Conservation (phyloP, 2,113 vertebrate genomes). For the Alligator mississippiensis region DNA sequence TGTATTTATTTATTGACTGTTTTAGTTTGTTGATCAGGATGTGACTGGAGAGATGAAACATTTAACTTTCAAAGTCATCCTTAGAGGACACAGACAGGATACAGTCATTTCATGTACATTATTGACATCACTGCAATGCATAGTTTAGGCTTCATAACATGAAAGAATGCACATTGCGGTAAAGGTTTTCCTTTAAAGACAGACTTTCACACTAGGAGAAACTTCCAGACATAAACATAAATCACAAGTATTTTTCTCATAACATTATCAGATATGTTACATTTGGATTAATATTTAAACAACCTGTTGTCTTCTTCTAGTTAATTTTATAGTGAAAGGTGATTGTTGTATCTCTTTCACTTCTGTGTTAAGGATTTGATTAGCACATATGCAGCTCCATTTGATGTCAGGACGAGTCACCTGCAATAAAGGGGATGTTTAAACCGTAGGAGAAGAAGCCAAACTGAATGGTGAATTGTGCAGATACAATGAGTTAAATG, state of each 20-base stretch:
- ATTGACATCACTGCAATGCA: constrained; percentile 58
- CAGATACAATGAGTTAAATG: rapidly evolving
- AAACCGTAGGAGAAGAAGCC: background rate
- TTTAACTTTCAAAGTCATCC: constrained; percentile 73
- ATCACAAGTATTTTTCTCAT: constrained; percentile 5
- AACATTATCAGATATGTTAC: background rate
- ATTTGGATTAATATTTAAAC: background rate
- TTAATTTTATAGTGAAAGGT: background rate
- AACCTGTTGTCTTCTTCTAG: background rate
- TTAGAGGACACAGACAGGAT: constrained; percentile 70
- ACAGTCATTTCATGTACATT: constrained; percentile 64
- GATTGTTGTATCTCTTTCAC: background rate
- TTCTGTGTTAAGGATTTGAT: background rate
- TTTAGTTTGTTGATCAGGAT: constrained; percentile 75
- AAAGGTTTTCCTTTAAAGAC: constrained; percentile 59
- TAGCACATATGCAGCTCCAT: background rate
- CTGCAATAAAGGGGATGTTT: background rate
- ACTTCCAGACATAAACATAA: constrained; percentile 66
- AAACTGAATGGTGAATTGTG: rapidly evolving
- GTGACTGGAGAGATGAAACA: constrained; percentile 75
- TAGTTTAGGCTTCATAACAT: constrained; percentile 64
- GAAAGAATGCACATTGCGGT: constrained; percentile 59
- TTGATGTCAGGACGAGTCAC: background rate
- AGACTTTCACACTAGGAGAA: constrained; percentile 36
- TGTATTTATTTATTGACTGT: constrained; percentile 73